Evolutionary conservation across 2,113 vertebrate species (phyloP).

Genomic region (Coreoperca whiteheadi): DNA sequence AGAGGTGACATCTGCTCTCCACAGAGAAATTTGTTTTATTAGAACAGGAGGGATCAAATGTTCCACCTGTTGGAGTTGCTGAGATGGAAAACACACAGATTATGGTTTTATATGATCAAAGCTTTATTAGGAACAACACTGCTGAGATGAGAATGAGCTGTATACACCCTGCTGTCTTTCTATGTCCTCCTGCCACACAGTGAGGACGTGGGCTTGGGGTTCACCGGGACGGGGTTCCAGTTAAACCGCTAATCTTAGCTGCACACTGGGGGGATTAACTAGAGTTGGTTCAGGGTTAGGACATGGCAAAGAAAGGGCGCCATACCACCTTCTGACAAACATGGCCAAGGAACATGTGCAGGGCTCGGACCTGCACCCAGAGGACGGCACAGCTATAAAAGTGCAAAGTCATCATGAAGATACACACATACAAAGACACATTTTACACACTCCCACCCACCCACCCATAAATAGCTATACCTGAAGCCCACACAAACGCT

Average conservation of each 20-base stretch:
- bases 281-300: constrained; percentile 43
- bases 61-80: constrained; percentile 33
- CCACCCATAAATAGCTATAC: constrained; percentile 22
- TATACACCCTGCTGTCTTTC: constrained; percentile 14
- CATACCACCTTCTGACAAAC: constrained; percentile 16
- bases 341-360: background rate
- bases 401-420: constrained; percentile 38
- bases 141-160: constrained; percentile 13
- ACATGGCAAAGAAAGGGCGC: constrained; percentile 41
- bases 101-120: constrained; percentile 34
- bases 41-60: too few species aligned
- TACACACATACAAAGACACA: background rate
- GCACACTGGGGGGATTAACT: constrained; percentile 64
- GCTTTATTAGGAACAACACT: constrained; percentile 12
- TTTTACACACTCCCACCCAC: constrained; percentile 9
- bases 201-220: constrained; percentile 6
- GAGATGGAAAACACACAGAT: constrained; percentile 34
- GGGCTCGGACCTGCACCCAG: background rate
- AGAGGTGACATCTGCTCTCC: constrained; percentile 38
- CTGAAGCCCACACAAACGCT: background rate
- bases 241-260: constrained; percentile 66
- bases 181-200: background rate
- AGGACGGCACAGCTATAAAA: constrained; percentile 15
- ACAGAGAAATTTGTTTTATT: too few species aligned
- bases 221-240: constrained; percentile 19